Evolutionary conservation across 1,140 invertebrate genomes (phyloP), one percentile per base, ranked within the genome.

Genomic region (Brachionus rotundiformis): DNA sequence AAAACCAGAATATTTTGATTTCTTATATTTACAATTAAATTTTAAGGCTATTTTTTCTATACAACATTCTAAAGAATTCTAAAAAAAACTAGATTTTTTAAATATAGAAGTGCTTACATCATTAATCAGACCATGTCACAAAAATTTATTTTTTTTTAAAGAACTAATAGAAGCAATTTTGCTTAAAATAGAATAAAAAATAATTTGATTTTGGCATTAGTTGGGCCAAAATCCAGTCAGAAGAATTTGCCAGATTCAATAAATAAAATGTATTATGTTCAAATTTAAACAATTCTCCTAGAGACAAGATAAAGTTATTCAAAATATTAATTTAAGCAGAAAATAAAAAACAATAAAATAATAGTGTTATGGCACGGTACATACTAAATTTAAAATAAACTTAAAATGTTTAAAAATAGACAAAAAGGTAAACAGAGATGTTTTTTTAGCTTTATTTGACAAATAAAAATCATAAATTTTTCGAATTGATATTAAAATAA

Each of bases 161-260:
- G 31, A 73, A 39, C 68, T n/a, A 36, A 36, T 73, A 73, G 25
- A 44, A 44, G 19, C n/a, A 27, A 5, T 73, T 68, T 33, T 68
- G 25, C 33, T 4, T 61, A 23, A 23, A 29, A 61, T 23, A 61
- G 19, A 61, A 39, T 25, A 54, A 8, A 16, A 54, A 54, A 19
- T 25, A 19, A 19, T 3, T 13, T 13, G 23, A 19, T 2, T 8
- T 54, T 54, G 16, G 19, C 8, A 54, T 2, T 25, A 19, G 3
- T 54, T 54, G n/a, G 23, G 19, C 16, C 4, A 4, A 7, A 23
- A 19, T 54, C n/a, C 8, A 54, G 19, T 54, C 19, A 54, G 16
- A 13, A 23, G 19, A 10, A 19, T 54, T 41, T 41, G 16, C 19
- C 23, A 54, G 19, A 54, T 54, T 54, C n/a, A 54, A 54, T 7